Percentiles rank a stretch among this genome's conserved stretches.
phyloP scores from a whole-genome alignment of 2,113 vertebrate species.

The Halcyon senegalensis region DNA sequence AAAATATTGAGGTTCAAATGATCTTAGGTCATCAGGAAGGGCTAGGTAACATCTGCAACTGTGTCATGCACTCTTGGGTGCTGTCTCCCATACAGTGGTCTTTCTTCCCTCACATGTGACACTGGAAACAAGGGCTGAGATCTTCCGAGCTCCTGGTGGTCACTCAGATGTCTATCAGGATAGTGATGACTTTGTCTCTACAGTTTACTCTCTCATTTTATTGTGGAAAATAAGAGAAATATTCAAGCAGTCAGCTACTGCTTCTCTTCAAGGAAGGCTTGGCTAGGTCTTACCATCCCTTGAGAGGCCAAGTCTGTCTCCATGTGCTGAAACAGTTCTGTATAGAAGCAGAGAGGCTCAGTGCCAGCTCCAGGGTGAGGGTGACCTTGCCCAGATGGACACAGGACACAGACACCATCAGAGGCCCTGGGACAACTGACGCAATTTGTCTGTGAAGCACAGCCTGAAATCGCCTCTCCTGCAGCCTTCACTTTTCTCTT shows the following conservation, averaged over 20 bases:
- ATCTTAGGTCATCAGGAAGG: not conserved
- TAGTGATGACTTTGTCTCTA: not conserved
- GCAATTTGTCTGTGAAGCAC: not conserved
- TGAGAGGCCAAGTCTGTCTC: not conserved
- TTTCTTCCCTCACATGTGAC: accelerated
- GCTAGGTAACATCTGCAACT: not conserved
- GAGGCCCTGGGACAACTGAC: not conserved
- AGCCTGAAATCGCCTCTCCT: not conserved
- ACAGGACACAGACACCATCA: not conserved
- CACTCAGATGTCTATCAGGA: not conserved
- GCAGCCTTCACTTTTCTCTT: not conserved
- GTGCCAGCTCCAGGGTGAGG: not conserved
- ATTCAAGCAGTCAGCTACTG: not conserved
- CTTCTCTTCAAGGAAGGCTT: not conserved
- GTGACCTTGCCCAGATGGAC: not conserved
- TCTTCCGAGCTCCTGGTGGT: not conserved
- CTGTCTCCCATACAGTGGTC: not conserved
- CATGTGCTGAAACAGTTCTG: not conserved
- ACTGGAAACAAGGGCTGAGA: not conserved
- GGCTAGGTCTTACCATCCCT: not conserved
- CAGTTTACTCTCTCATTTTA: not conserved
- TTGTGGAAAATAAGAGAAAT: not conserved
- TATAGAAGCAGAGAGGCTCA: not conserved
- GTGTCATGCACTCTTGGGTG: not conserved
- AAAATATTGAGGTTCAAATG: not conserved